Conservation (phyloP, 1,140 invertebrate genomes). For the Lasioglossum baleicum region DNA sequence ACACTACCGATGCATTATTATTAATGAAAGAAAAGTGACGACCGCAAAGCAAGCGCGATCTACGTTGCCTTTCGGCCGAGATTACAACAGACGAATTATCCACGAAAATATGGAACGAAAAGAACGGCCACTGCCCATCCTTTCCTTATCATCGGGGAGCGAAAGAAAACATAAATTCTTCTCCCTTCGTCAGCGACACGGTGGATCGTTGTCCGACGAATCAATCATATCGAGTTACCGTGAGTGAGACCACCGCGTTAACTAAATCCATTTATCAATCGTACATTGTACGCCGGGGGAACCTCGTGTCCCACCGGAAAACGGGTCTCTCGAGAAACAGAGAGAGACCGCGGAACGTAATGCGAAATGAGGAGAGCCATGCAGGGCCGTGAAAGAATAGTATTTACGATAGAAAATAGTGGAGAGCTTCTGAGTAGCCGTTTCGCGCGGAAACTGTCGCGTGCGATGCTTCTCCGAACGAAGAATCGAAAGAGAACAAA, state of each 20-base stretch:
- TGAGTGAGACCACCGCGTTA: slow-evolving; percentile 49
- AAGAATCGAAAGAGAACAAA: too few species aligned
- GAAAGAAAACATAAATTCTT: slow-evolving; percentile 20
- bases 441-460: slow-evolving; percentile 20
- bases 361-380: slow-evolving; percentile 3
- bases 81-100: slow-evolving; percentile 43
- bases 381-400: slow-evolving; percentile 41
- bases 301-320: slow-evolving; percentile 10
- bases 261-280: slow-evolving; percentile 21
- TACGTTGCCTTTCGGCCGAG: slow-evolving; percentile 60
- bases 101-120: neutral
- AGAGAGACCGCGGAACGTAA: too few species aligned
- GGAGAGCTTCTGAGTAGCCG: slow-evolving; percentile 34
- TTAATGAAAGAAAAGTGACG: slow-evolving; percentile 49
- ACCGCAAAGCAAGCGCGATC: slow-evolving; percentile 49
- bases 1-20: slow-evolving; percentile 33
- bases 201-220: slow-evolving; percentile 41
- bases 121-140: neutral
- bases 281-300: neutral
- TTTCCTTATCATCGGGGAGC: slow-evolving; percentile 23
- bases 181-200: slow-evolving; percentile 32
- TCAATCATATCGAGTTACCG: slow-evolving; percentile 62
- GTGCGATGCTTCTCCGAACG: neutral
- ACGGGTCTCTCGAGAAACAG: too few species aligned
- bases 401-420: slow-evolving; percentile 51